Conservation (phyloP, 2,888 invertebrate species). For the Caenorhabditis imperialis region DNA sequence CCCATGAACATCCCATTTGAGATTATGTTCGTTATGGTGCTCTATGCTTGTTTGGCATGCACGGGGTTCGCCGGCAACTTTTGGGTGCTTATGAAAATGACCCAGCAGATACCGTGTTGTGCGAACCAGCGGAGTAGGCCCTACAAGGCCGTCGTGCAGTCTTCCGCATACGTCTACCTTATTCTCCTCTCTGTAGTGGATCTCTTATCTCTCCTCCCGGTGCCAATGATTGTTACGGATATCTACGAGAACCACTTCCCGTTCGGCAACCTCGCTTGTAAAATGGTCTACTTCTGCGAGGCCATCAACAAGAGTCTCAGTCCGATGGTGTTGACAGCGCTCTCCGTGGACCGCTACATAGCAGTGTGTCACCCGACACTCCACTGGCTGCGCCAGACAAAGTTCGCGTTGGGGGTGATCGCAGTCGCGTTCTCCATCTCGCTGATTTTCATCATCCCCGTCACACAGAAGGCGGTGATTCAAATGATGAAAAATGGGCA, state of each 20-base stretch:
- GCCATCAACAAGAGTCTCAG: constrained; percentile 75
- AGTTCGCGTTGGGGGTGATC: constrained; percentile 69
- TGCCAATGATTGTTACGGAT: constrained; percentile 74
- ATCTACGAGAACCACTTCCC: constrained; percentile 67
- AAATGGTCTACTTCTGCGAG: constrained; percentile 71
- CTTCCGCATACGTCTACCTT: constrained; percentile 75
- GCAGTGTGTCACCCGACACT: constrained; percentile 71
- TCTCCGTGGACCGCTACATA: constrained; percentile 70
- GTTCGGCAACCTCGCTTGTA: constrained; percentile 68
- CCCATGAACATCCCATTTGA: constrained; percentile 40
- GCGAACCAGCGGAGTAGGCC: constrained; percentile 42
- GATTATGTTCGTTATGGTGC: constrained; percentile 57
- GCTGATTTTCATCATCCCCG: constrained; percentile 71
- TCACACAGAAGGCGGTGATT: constrained; percentile 52
- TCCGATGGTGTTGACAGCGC: constrained; percentile 73
- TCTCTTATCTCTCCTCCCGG: constrained; percentile 70
- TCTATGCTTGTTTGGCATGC: constrained; percentile 69
- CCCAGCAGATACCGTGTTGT: constrained; percentile 66
- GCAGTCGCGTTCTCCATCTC: constrained; percentile 65
- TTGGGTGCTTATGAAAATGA: constrained; percentile 75
- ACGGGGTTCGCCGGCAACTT: constrained; percentile 72
- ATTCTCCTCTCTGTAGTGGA: constrained; percentile 75
- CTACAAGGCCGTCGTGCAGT: constrained; percentile 66
- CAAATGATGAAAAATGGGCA: constrained; percentile 51
- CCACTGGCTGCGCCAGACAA: constrained; percentile 73